Evolutionary conservation across 2,113 vertebrate genomes (phyloP), one percentile per base, ranked within the genome.

Genomic region (Merops nubicus): DNA sequence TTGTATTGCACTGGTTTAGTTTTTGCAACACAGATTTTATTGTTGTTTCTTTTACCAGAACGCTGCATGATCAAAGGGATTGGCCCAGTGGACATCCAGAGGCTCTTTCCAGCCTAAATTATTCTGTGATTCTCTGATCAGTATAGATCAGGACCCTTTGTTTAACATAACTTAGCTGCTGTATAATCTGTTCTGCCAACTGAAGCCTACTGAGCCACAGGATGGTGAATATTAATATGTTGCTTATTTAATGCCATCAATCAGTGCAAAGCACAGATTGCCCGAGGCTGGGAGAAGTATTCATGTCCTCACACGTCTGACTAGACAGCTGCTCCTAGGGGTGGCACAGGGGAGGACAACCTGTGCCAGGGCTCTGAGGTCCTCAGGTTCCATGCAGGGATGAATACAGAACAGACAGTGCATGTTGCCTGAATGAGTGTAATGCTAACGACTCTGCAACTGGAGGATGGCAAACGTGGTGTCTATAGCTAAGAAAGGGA

Each of bases 181-280:
- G 50, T 26, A 26, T 63, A 80, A 62, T 85, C 63, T 50, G 7
- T 56, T 80, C 72, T 88, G 92, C 75, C 85, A 70, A 4, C 75
- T 33, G 72, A 65, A 93, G 48, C 85, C 77, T 86, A 68, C 53
- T 0, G 28, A 88, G 79, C 83, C 54, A 4, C 76, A 81, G 79
- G 68, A 28, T 4, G 45, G 63, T 69, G 63, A 84, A 67, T 80
- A 86, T 95, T 93, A 93, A 96, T 80, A 25, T 62, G 7, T 48
- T 86, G 59, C 62, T 92, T 88, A 91, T 80, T 95, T 94, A 88
- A 63, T 1, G 3, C 75, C 73, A 57, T 93, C 94, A 91, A 12
- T 95, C 95, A 83, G 48, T 62, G 22, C 59, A 77, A 95, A n/a
- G n/a, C 59, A 26, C 50, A 84, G 72, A 57, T 50, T 2, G 29